Percentiles rank a stretch among this genome's conserved stretches.
These are phyloP conservation scores for Prietella phreatophila DNA, from an alignment of 2,113 vertebrate genomes.

Conservation along the genomic window DNA sequence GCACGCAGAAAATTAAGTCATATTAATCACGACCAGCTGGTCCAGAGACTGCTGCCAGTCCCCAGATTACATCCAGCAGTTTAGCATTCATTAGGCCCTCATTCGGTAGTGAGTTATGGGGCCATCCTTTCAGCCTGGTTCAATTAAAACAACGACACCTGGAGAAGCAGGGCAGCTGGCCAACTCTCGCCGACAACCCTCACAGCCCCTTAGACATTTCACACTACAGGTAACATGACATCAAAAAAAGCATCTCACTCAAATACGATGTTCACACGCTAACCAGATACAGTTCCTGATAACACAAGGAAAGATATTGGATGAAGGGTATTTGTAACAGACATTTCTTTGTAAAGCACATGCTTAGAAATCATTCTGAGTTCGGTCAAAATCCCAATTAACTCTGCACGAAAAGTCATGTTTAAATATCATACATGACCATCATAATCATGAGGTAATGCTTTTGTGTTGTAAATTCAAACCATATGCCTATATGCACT, in stretches of 20 bases:
- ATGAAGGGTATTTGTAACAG: not conserved
- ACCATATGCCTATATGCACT: no score
- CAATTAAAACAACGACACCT: constrained; percentile 70
- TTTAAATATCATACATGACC: not conserved
- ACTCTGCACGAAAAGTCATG: not conserved
- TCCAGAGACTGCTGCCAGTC: constrained; percentile 63
- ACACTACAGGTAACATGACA: constrained; percentile 12
- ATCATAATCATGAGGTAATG: not conserved
- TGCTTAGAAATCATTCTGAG: not conserved
- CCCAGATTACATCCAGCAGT: constrained; percentile 57
- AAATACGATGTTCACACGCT: not conserved
- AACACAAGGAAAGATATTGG: no score
- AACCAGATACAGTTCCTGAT: not conserved
- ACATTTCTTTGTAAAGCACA: not conserved
- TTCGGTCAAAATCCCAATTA: not conserved
- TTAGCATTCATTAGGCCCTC: constrained; percentile 61
- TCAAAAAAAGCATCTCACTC: constrained; percentile 16
- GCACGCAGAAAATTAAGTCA: constrained; percentile 44
- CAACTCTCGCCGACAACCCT: constrained; percentile 20
- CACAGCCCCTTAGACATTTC: constrained; percentile 10
- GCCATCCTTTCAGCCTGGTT: constrained; percentile 62
- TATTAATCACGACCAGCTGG: constrained; percentile 66
- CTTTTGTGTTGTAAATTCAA: no score
- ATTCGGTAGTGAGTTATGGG: constrained; percentile 64
- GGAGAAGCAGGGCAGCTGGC: constrained; percentile 32